These are phyloP conservation scores for Wasmannia auropunctata DNA, from an alignment of 1,140 invertebrate species.

Conservation along the genomic window DNA sequence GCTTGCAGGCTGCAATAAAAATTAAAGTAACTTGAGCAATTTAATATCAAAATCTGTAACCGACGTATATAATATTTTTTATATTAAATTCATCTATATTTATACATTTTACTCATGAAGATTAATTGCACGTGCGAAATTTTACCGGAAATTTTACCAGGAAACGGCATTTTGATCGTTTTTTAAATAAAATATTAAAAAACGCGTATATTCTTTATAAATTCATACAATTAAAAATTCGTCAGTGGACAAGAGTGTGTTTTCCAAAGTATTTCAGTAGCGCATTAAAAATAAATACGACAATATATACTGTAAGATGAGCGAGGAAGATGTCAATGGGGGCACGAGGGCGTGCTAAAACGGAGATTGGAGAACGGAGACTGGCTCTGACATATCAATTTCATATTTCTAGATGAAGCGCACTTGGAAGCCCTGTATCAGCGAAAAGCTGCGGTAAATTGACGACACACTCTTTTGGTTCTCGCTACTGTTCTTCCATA, in stretches of 20 bases:
- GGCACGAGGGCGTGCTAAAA: slow-evolving; percentile 35
- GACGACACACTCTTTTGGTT: slow-evolving; percentile 6
- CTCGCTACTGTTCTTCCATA: slow-evolving; percentile 20
- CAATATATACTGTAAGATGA: not conserved
- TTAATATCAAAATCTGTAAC: not conserved
- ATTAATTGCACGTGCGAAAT: not conserved
- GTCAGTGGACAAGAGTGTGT: not conserved
- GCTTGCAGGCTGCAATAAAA: slow-evolving; percentile 91
- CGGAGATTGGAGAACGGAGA: slow-evolving; percentile 48
- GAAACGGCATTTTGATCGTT: not conserved
- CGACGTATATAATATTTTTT: not conserved
- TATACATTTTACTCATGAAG: not conserved
- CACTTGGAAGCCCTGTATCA: slow-evolving; percentile 39
- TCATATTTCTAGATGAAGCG: slow-evolving; percentile 57
- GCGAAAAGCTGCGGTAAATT: slow-evolving; percentile 38
- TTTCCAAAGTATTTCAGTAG: not conserved
- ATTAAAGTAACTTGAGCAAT: not conserved
- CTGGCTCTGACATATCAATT: slow-evolving; percentile 57
- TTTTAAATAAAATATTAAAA: not conserved
- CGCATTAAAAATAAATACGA: not conserved
- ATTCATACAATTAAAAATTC: not conserved
- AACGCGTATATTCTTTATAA: not conserved
- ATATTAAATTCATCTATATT: not conserved
- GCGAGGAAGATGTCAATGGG: not conserved
- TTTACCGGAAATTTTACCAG: not conserved